Base-by-base conservation (phyloP, 2,797 vertebrate genomes). In the Thripadectes ignobilis region DNA sequence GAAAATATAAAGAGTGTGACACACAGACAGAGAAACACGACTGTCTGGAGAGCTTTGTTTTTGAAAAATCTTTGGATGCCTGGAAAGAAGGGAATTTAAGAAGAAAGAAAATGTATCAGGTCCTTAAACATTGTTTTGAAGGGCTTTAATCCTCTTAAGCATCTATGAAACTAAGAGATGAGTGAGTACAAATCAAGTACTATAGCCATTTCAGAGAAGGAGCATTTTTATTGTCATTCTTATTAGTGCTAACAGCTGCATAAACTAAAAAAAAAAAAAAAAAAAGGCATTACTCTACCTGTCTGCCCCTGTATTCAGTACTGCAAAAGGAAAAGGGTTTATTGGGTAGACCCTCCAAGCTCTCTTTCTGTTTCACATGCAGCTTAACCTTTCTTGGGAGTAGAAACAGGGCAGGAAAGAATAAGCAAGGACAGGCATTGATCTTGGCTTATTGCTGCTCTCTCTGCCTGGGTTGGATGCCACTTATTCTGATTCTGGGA, bases 71-170 rank as follows among this genome's bases (percentile, higher is more conserved):
- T 61, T 38, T 78, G 67, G 77, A 95, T 87, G 61, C 63, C 80
- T 5, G 2, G 78, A 92, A 94, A 96, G 11, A 65, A 72, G n/a
- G 61, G 90, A 93, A 88, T 34, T 91, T 59, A 74, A 84, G 51
- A 66, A 84, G 49, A 85, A 92, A 87, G 69, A 89, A 45, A 93
- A 94, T 52, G 67, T 58, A 85, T 97, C 29, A 79, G 45, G 88
- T 88, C 91, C 87, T 97, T 93, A 96, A 93, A 95, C 88, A 82
- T 51, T 80, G 75, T 96, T 97, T 95, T 91, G 91, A 96, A 94
- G 57, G 85, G 80, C 94, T 96, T 93, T 92, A 94, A 92, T 65
- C 68, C 72, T 96, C 79, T 95, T 82, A 76, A 91, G 92, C 86
- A 66, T 91, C 95, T 92, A 92, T 97, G 93, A 89, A 96, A 88